Conservation (phyloP, 1,140 invertebrate genomes). For the Neodiprion pinetum region DNA sequence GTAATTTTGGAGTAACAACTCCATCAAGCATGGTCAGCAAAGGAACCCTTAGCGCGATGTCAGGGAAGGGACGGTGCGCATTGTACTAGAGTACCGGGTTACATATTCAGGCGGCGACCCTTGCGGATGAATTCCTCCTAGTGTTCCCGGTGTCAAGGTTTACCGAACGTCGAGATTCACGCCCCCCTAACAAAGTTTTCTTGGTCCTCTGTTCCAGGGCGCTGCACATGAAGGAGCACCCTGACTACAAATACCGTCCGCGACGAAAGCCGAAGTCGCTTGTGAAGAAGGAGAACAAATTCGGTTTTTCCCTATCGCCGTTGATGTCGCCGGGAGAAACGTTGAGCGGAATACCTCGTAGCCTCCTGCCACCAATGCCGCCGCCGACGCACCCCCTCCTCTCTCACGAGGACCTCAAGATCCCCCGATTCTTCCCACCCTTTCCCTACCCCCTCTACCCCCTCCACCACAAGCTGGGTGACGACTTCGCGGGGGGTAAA, state of each 20-base stretch:
- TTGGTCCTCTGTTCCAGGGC: constrained; percentile 69
- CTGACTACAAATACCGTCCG: constrained; percentile 94
- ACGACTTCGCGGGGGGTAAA: constrained; percentile 65
- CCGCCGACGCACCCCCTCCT: constrained; percentile 65
- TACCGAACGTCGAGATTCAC: neutral
- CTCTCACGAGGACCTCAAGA: constrained; percentile 70
- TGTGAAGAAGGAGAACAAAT: constrained; percentile 78
- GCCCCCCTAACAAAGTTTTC: neutral
- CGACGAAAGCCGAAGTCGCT: constrained; percentile 86
- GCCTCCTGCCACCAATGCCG: constrained; percentile 68
- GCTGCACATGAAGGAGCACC: constrained; percentile 96
- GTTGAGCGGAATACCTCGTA: constrained; percentile 63
- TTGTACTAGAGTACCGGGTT: no score
- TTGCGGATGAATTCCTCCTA: no score
- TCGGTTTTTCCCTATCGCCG: constrained; percentile 71
- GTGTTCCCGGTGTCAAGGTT: no score
- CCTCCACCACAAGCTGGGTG: constrained; percentile 68
- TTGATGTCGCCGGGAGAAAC: constrained; percentile 61
- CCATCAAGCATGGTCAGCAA: no score
- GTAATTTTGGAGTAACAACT: no score
- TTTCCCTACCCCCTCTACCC: constrained; percentile 76
- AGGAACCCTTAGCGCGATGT: no score
- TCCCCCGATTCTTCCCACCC: constrained; percentile 73
- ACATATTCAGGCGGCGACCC: no score
- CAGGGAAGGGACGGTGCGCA: no score